phyloP scores from a whole-genome alignment of 1,140 invertebrate genomes.

The Meloidogyne floridensis region DNA sequence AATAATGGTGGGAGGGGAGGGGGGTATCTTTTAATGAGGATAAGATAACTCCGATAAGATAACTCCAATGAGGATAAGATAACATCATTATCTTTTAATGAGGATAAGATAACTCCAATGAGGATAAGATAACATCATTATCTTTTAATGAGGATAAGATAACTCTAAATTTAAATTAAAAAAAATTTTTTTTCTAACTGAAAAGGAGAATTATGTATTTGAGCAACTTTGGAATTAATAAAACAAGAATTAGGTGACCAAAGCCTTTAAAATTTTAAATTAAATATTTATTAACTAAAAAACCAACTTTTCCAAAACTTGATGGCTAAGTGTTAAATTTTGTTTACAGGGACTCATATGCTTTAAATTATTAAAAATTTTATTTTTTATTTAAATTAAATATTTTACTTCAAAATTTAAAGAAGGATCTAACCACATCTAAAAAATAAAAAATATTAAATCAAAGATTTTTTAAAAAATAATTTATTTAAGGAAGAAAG shows the following conservation, averaged over 20 bases:
- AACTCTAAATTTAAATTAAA: too few species aligned
- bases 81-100: too few species aligned
- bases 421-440: slow-evolving; percentile 56
- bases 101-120: too few species aligned
- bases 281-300: background rate
- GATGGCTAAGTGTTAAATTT: slow-evolving; percentile 55
- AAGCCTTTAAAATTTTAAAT: slow-evolving; percentile 57
- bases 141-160: too few species aligned
- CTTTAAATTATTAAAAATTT: slow-evolving; percentile 17
- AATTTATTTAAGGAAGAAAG: too few species aligned
- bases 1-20: too few species aligned
- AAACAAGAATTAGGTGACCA: slow-evolving; percentile 65
- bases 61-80: too few species aligned
- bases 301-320: slow-evolving; percentile 36
- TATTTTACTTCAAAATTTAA: slow-evolving; percentile 54
- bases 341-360: slow-evolving; percentile 63
- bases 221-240: slow-evolving; percentile 60
- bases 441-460: background rate
- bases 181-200: slow-evolving; percentile 41
- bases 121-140: too few species aligned
- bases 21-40: too few species aligned
- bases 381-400: background rate
- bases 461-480: too few species aligned
- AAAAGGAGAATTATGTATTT: slow-evolving; percentile 65
- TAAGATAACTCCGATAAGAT: too few species aligned